Conservation (phyloP, 2,888 invertebrate species). For the Lasioglossum lativentre region DNA sequence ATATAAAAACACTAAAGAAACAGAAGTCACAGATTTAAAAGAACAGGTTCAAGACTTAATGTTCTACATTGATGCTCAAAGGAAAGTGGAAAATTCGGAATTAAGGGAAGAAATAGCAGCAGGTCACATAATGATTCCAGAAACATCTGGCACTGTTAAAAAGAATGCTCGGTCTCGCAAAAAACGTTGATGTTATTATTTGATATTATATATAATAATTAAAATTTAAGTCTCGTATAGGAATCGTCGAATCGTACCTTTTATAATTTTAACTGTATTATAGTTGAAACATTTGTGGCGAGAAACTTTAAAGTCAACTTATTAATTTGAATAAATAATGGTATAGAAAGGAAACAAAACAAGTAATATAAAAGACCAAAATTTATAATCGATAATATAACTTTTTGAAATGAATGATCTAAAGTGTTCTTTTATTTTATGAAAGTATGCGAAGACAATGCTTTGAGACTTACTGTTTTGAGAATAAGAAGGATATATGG, state of each 20-base stretch:
- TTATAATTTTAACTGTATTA: constrained; percentile 23
- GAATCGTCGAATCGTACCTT: constrained; percentile 30
- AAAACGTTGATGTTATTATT: constrained; percentile 66
- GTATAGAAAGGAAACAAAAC: not conserved
- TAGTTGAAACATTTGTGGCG: constrained; percentile 19
- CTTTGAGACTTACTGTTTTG: constrained; percentile 12
- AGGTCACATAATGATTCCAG: constrained; percentile 87
- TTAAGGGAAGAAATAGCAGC: constrained; percentile 87
- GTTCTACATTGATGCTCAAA: constrained; percentile 97
- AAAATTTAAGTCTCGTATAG: constrained; percentile 17
- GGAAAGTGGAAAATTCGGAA: constrained; percentile 87
- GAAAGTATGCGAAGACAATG: constrained; percentile 15
- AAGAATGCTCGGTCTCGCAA: constrained; percentile 66
- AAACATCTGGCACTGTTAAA: constrained; percentile 60
- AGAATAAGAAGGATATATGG: not conserved
- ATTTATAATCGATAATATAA: constrained; percentile 2
- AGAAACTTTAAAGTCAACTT: constrained; percentile 12
- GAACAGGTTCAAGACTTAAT: constrained; percentile 98
- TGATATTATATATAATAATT: constrained; percentile 26
- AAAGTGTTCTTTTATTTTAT: not conserved
- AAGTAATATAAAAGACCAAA: constrained; percentile 1
- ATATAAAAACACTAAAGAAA: constrained; percentile 85
- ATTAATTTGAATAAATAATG: constrained; percentile 1
- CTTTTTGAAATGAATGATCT: not conserved
- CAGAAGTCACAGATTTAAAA: constrained; percentile 92